Conservation (phyloP, 2,113 vertebrate species). For the Dromiciops gliroides region DNA sequence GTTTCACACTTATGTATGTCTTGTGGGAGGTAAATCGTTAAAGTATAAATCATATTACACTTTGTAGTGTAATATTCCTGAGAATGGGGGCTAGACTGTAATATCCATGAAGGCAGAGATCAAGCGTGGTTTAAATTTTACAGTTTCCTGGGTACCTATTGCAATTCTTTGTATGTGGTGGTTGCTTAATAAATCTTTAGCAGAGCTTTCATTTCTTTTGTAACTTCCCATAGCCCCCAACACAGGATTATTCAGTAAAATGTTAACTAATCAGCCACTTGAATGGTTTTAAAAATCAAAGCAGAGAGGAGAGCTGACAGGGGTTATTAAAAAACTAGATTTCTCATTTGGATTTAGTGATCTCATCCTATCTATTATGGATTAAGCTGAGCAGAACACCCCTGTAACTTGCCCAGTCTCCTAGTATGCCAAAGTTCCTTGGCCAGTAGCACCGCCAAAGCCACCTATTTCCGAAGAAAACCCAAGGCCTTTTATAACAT, state of each 20-base stretch:
- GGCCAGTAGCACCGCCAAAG: accelerated
- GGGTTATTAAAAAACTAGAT: neutral
- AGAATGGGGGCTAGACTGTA: no score
- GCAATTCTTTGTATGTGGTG: neutral
- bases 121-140: no score
- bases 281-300: neutral
- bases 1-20: neutral
- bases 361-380: neutral
- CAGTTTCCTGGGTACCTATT: neutral
- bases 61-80: no score
- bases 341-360: neutral
- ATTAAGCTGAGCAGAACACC: neutral
- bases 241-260: neutral
- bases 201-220: no score
- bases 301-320: neutral
- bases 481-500: accelerated
- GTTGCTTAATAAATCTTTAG: neutral
- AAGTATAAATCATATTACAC: no score
- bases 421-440: neutral
- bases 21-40: neutral
- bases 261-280: neutral
- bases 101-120: no score
- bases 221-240: no score
- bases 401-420: neutral
- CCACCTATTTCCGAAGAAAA: neutral